These are phyloP conservation scores for Thymallus thymallus DNA, from an alignment of 2,113 vertebrate species.

Conservation along the genomic window DNA sequence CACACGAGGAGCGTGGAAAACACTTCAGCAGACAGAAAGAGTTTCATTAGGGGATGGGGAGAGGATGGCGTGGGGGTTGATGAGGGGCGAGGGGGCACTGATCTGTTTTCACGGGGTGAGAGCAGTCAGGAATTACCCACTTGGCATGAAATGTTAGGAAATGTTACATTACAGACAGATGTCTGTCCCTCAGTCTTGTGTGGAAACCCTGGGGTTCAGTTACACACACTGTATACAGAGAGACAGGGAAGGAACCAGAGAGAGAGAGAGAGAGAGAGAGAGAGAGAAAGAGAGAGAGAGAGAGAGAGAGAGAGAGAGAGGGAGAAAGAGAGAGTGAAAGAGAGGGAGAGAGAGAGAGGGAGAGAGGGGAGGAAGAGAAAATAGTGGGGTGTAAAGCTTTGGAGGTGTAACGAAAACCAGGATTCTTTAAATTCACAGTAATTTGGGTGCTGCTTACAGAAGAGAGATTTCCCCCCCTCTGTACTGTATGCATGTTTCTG, in stretches of 20 bases:
- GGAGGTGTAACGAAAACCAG: conserved; percentile 32
- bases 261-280: conserved; percentile 23
- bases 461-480: not conserved
- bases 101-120: conserved; percentile 73
- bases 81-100: conserved; percentile 32
- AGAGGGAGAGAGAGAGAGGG: conserved; percentile 12
- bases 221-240: conserved; percentile 52
- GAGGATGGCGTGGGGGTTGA: conserved; percentile 37
- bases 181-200: conserved; percentile 72
- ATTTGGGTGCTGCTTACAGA: conserved; percentile 21
- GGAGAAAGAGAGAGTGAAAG: not conserved
- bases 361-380: no score
- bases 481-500: conserved; percentile 8
- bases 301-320: not conserved
- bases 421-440: conserved; percentile 19
- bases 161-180: conserved; percentile 81
- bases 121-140: conserved; percentile 73
- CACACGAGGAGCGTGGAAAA: not conserved
- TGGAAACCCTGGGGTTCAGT: conserved; percentile 66
- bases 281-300: conserved; percentile 11
- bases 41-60: not conserved
- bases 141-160: conserved; percentile 77
- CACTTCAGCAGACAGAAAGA: not conserved
- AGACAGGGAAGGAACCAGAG: conserved; percentile 34
- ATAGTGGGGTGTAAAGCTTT: no score